A percentile compares a stretch with the other conserved stretches of the same genome.
These are phyloP conservation scores for Heloderma charlesbogerti DNA, from an alignment of 2,113 vertebrate species.

Conservation along the genomic window DNA sequence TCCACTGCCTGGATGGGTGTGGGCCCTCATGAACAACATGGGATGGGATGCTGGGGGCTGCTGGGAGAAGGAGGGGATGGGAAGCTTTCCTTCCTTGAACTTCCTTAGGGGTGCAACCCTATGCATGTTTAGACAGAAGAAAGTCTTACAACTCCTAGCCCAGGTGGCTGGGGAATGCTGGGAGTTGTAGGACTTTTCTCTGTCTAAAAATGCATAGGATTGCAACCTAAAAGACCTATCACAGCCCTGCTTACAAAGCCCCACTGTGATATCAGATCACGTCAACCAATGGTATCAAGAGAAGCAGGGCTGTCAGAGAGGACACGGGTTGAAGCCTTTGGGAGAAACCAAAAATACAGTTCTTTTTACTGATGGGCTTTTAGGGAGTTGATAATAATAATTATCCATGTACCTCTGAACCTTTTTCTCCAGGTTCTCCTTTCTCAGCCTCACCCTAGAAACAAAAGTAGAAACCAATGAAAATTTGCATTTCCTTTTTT, in stretches of 20 bases:
- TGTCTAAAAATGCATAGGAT: too few species aligned
- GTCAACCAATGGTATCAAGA: not conserved
- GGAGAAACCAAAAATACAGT: not conserved
- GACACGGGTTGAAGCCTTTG: not conserved
- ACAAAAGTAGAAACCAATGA: constrained; percentile 50
- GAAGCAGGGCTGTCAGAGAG: not conserved
- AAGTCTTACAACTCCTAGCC: too few species aligned
- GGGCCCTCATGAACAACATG: too few species aligned
- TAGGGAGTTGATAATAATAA: not conserved
- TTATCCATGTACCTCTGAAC: constrained; percentile 77
- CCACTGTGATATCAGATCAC: not conserved
- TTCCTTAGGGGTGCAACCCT: too few species aligned
- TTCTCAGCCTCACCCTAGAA: constrained; percentile 84
- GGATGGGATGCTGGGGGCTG: too few species aligned
- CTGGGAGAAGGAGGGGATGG: too few species aligned
- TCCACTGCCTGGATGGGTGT: too few species aligned
- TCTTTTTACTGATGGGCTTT: not conserved
- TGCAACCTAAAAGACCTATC: not conserved
- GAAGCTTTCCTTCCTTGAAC: too few species aligned
- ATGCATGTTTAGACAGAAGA: too few species aligned
- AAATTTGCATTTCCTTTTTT: not conserved
- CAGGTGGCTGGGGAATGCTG: too few species aligned
- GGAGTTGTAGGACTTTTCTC: too few species aligned
- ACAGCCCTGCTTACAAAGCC: not conserved
- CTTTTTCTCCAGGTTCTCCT: constrained; percentile 82